Percentiles rank a stretch among this genome's conserved stretches.
These are phyloP conservation scores for Brachionus angularis DNA, from an alignment of 1,140 invertebrate species.

Conservation along the genomic window DNA sequence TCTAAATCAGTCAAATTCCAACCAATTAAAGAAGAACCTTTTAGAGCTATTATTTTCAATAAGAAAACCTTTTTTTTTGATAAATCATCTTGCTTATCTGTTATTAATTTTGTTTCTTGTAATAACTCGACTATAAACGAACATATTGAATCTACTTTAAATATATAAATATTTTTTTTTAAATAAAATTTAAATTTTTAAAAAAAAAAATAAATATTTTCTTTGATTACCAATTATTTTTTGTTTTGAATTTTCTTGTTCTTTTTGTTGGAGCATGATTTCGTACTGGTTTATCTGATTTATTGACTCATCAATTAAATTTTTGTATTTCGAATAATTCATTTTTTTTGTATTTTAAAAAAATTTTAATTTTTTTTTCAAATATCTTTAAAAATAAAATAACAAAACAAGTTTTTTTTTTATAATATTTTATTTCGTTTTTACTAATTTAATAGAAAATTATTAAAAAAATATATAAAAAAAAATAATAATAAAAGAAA, in stretches of 20 bases:
- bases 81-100: neutral
- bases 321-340: constrained; percentile 29
- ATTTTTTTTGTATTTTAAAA: constrained; percentile 20
- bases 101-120: constrained; percentile 2
- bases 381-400: no score
- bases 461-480: neutral
- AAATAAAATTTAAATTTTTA: neutral
- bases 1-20: constrained; percentile 20
- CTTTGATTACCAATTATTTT: neutral
- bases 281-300: constrained; percentile 23
- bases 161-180: no score
- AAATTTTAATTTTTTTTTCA: no score
- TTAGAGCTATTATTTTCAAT: constrained; percentile 5
- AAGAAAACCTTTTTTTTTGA: neutral
- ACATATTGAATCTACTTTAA: constrained; percentile 27
- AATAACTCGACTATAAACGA: constrained; percentile 18
- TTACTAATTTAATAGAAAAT: neutral
- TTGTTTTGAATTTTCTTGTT: neutral
- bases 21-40: constrained; percentile 22
- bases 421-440: neutral
- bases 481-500: no score
- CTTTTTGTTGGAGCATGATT: neutral
- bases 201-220: neutral
- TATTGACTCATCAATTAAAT: constrained; percentile 31
- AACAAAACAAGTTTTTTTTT: neutral